Evolutionary conservation across 2,113 vertebrate genomes (phyloP).

Genomic region (Pseudonaja textilis): DNA sequence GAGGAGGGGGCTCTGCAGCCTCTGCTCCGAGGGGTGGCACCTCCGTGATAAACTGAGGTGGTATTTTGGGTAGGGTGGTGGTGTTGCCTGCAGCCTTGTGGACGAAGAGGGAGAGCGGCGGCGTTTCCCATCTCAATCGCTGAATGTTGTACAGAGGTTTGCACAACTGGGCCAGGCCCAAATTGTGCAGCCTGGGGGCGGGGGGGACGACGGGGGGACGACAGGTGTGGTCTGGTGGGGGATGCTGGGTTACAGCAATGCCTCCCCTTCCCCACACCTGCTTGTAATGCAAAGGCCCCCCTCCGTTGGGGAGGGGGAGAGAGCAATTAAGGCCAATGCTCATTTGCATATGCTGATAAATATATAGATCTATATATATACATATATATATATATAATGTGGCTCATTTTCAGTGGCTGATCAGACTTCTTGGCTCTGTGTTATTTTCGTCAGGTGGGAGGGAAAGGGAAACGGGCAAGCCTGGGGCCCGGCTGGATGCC

Average conservation of each 20-base stretch:
- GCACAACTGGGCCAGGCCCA: background rate
- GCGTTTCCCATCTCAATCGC: background rate
- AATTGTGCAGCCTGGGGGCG: background rate
- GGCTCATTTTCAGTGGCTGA: background rate
- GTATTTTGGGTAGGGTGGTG: too few relatives aligned
- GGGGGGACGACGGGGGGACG: too few relatives aligned
- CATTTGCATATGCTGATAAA: constrained; percentile 25
- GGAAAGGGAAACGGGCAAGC: background rate
- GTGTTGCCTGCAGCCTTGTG: background rate
- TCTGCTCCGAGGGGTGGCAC: background rate
- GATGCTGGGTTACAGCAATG: too few relatives aligned
- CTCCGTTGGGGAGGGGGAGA: too few relatives aligned
- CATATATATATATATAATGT: too few relatives aligned
- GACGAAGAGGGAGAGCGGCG: background rate
- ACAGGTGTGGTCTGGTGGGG: too few relatives aligned
- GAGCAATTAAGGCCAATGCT: background rate
- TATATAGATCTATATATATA: too few relatives aligned
- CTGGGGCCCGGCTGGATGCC: background rate
- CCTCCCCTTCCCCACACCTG: too few relatives aligned
- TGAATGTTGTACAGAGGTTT: background rate
- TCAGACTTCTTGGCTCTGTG: too few relatives aligned
- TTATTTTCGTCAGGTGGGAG: background rate
- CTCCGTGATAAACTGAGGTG: background rate
- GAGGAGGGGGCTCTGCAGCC: background rate
- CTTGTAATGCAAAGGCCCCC: too few relatives aligned